These are phyloP conservation scores for Pipra filicauda DNA, from an alignment of 2,113 vertebrate species.

Conservation along the genomic window DNA sequence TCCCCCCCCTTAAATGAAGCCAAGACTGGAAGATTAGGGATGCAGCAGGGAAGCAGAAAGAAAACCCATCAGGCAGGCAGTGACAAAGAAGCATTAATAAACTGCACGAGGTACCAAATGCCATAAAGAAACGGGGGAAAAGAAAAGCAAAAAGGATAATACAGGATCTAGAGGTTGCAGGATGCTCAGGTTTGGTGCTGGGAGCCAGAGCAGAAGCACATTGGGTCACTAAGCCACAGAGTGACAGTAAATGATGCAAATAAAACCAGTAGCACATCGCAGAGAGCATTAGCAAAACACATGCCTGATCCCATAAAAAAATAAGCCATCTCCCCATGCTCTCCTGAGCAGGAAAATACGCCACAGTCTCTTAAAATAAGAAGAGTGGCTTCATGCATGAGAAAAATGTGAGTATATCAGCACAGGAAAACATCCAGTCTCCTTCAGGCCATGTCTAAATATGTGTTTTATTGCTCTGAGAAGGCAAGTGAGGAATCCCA, in stretches of 20 bases:
- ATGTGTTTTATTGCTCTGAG: not conserved
- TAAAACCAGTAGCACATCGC: not conserved
- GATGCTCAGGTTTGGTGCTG: not conserved
- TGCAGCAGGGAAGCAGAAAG: conserved; percentile 23
- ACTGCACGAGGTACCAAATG: not conserved
- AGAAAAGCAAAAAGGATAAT: not conserved
- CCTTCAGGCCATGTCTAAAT: not conserved
- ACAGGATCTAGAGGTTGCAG: not conserved
- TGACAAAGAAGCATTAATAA: conserved; percentile 24
- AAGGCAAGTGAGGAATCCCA: not conserved
- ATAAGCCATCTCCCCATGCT: conserved; percentile 17
- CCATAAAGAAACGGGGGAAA: rapidly evolving
- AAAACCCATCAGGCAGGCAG: conserved; percentile 23
- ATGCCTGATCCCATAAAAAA: conserved; percentile 22
- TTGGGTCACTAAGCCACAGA: not conserved
- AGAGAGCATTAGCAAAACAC: conserved; percentile 28
- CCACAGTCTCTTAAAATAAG: conserved; percentile 5
- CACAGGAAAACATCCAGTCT: not conserved
- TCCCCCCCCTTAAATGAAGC: not conserved
- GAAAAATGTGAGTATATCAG: not conserved
- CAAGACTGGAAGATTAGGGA: conserved; percentile 19
- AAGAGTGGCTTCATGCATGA: conserved; percentile 17
- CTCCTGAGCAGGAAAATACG: not conserved
- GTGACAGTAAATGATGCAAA: conserved; percentile 27
- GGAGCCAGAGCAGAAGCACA: not conserved